These are phyloP conservation scores for Acromyrmex echinatior DNA, from an alignment of 1,140 invertebrate genomes.

Conservation along the genomic window DNA sequence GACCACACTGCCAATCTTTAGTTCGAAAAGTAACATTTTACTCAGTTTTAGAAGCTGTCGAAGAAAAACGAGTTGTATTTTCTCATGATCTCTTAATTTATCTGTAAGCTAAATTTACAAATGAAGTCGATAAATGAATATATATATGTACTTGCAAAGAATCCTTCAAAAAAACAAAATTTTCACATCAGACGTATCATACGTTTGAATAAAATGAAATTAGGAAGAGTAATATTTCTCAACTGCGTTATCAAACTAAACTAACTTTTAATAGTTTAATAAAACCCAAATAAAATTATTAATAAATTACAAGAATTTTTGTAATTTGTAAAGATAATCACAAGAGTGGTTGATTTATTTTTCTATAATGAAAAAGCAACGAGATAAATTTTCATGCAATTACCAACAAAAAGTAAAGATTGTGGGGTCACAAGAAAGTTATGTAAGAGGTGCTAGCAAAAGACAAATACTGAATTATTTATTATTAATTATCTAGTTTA, in stretches of 20 bases:
- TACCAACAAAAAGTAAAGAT: slow-evolving; percentile 1
- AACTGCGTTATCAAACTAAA: not conserved
- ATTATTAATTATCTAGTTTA: slow-evolving; percentile 7
- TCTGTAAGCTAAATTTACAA: slow-evolving; percentile 6
- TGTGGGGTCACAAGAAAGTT: not conserved
- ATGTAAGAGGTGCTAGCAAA: not conserved
- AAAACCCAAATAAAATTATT: not conserved
- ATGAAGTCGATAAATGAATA: not conserved
- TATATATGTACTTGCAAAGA: slow-evolving; percentile 2
- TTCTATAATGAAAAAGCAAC: not conserved
- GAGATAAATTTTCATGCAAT: not conserved
- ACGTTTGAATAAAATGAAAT: not conserved
- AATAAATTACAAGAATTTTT: not conserved
- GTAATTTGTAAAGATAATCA: not conserved
- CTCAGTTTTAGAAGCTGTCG: not conserved
- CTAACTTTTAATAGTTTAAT: not conserved
- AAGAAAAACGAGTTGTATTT: slow-evolving; percentile 5
- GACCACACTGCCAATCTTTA: not conserved
- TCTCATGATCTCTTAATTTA: not conserved
- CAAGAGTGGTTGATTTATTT: not conserved
- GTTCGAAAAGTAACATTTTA: not conserved
- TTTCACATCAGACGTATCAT: not conserved
- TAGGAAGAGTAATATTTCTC: not conserved
- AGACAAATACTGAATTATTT: slow-evolving; percentile 13
- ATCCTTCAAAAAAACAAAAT: slow-evolving; percentile 16